Evolutionary conservation across 2,797 vertebrate genomes (phyloP), one percentile per base, ranked within the genome.

Genomic region (Hippopotamyrus pictus): DNA sequence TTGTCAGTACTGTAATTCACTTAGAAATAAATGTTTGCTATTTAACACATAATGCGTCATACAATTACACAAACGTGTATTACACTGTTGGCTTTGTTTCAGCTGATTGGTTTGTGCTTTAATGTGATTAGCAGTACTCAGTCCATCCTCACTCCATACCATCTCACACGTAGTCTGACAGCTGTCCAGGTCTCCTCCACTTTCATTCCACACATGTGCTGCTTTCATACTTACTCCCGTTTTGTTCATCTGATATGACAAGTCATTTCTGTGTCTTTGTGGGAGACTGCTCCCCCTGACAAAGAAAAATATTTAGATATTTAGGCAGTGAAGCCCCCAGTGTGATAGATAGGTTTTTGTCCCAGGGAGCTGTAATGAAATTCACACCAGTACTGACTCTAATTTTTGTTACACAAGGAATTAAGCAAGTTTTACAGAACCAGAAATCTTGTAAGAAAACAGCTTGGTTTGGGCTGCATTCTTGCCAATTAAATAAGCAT

Each of bases 401-500:
- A 85, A 12, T 53, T 85, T 85, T 46, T 50, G 48, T 29, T 85
- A 25, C 11, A 85, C 9, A 25, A 51, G 83, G 9, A 1, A 53
- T 85, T 51, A 5, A 25, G 48, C 83, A 85, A 22, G 5, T 85
- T 46, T 50, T 51, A 48, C 6, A 82, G 76, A 79, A n/a, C 19
- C 41, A 11, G 76, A n/a, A 82, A 82, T 44, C 37, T 17, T 29
- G 17, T 57, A 19, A 57, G 54, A 57, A 57, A 88, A 69, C 76
- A 90, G 79, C 89, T 86, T 79, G 79, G 57, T 87, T 83, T 48
- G 53, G 86, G 37, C 73, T 53, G 88, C 57, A 14, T 69, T 29
- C 89, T 89, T 48, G 37, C 48, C 46, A 90, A 89, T 73, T 50
- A 82, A 79, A 87, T 86, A 86, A 86, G n/a, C 1, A 29, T 86